phyloP scores from a whole-genome alignment of 2,113 vertebrate genomes.

The Muscicapa adusta region DNA sequence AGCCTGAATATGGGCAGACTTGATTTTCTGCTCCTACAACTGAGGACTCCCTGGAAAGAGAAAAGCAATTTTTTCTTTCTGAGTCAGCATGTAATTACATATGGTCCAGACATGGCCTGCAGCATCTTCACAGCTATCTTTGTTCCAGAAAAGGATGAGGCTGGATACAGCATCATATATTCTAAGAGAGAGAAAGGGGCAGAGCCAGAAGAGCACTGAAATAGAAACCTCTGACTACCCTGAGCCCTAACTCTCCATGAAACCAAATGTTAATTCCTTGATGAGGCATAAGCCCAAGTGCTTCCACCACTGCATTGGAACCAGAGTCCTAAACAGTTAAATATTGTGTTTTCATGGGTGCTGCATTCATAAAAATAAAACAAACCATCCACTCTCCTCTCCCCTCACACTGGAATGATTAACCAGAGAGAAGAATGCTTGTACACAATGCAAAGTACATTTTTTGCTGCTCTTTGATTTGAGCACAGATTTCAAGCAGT shows the following conservation, averaged over 20 bases:
- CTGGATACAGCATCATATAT: background rate
- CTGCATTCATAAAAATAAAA: background rate
- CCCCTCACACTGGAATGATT: background rate
- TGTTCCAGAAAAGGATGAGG: background rate
- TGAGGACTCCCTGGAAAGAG: background rate
- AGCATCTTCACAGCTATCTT: background rate
- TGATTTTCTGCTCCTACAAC: background rate
- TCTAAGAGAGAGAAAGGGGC: background rate
- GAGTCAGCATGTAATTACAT: constrained; percentile 3
- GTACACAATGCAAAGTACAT: background rate
- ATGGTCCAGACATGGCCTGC: background rate
- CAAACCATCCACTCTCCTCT: background rate
- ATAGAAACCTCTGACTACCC: background rate
- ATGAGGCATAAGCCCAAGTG: background rate
- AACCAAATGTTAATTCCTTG: background rate
- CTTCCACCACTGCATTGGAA: background rate
- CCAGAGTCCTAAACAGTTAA: background rate
- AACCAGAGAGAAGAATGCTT: background rate
- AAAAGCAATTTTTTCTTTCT: background rate
- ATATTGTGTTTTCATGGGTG: background rate
- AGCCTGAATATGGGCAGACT: background rate
- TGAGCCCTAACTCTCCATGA: background rate
- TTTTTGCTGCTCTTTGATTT: background rate
- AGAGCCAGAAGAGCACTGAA: background rate
- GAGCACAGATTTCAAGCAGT: background rate